These are phyloP conservation scores for Plecturocebus donacophilus DNA, from an alignment of 2,113 vertebrate species.

Conservation along the genomic window DNA sequence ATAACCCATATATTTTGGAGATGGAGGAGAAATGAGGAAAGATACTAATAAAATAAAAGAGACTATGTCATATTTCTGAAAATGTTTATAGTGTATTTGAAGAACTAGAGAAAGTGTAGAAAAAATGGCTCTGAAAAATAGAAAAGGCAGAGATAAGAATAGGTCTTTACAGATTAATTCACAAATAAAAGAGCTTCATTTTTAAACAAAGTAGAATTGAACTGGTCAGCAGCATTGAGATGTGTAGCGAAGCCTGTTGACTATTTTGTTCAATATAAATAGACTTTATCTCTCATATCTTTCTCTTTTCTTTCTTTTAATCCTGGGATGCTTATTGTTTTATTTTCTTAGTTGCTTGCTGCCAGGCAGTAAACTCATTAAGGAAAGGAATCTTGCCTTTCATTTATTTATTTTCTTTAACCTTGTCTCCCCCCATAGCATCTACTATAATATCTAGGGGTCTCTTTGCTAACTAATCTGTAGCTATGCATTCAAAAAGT, in stretches of 20 bases:
- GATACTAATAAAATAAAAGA: not conserved
- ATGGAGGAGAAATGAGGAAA: not conserved
- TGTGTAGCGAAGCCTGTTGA: not conserved
- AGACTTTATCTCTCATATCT: not conserved
- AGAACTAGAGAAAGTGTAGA: not conserved
- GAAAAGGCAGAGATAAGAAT: not conserved
- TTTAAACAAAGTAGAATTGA: not conserved
- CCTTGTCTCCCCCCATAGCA: not conserved
- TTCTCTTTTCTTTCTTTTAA: conserved; percentile 26
- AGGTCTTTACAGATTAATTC: not conserved
- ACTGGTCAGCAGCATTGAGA: not conserved
- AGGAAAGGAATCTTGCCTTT: not conserved
- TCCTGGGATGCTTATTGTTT: not conserved
- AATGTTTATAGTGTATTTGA: not conserved
- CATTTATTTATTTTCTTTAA: not conserved
- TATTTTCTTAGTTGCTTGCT: not conserved
- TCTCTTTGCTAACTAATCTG: not conserved
- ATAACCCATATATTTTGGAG: not conserved
- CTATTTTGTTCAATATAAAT: not conserved
- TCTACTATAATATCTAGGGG: not conserved
- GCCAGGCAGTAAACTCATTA: not conserved
- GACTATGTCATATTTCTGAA: conserved; percentile 1
- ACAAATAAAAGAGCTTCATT: not conserved
- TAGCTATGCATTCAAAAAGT: not conserved
- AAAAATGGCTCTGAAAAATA: not conserved